These are phyloP conservation scores for Mormyrops attenuatus DNA, from an alignment of 2,797 vertebrate species.

Conservation along the genomic window DNA sequence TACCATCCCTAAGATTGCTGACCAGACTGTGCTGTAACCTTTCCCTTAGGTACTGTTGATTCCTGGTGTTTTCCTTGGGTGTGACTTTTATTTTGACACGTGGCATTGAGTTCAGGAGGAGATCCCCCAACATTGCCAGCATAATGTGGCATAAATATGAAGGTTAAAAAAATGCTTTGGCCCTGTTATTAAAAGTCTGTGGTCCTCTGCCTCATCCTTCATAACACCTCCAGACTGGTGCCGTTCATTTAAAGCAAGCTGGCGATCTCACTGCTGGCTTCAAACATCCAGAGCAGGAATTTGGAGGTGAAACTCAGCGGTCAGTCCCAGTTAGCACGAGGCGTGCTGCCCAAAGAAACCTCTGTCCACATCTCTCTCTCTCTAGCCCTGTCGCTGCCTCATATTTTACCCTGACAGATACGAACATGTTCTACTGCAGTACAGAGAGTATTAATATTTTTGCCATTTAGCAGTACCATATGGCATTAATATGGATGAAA, in stretches of 20 bases:
- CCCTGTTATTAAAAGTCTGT: not conserved
- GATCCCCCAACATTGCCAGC: constrained; percentile 57
- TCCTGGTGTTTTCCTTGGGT: constrained; percentile 63
- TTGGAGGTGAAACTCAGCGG: constrained; percentile 54
- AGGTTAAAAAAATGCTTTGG: constrained; percentile 42
- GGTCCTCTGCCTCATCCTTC: not conserved
- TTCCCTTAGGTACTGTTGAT: not conserved
- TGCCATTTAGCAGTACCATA: not conserved
- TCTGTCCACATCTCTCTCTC: not conserved
- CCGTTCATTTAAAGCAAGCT: not conserved
- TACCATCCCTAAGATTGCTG: not conserved
- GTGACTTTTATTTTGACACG: constrained; percentile 61
- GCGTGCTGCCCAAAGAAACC: not conserved
- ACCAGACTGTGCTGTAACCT: not conserved
- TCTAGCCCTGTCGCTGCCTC: not conserved
- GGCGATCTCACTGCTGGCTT: not conserved
- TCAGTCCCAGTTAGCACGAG: constrained; percentile 15
- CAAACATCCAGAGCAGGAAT: constrained; percentile 29
- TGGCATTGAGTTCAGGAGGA: constrained; percentile 55
- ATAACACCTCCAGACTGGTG: not conserved
- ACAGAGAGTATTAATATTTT: not conserved
- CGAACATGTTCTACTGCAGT: not conserved
- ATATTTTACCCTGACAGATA: not conserved
- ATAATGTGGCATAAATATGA: constrained; percentile 55
- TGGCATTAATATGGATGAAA: constrained; percentile 16